Evolutionary conservation across 2,113 vertebrate genomes (phyloP).

Genomic region (Ptilorrhoa leucosticta): DNA sequence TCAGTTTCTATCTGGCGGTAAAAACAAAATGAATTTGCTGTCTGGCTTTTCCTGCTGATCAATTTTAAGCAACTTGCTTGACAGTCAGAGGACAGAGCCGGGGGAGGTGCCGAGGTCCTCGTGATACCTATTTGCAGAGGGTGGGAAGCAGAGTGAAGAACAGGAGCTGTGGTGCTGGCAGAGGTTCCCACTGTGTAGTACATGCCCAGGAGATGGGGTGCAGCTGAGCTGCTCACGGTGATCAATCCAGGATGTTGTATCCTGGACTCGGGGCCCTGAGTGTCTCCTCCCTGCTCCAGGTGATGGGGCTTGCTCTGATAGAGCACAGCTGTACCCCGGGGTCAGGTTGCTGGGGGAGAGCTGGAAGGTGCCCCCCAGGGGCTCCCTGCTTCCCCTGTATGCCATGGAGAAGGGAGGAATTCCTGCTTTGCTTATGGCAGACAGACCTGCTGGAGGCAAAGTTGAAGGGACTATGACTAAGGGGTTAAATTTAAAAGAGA

Average conservation of each 20-base stretch:
- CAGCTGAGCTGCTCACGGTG: not conserved
- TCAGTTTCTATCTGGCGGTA: not conserved
- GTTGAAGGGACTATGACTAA: not conserved
- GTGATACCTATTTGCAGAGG: not conserved
- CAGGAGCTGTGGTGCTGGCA: not conserved
- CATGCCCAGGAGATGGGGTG: not conserved
- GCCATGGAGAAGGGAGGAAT: not conserved
- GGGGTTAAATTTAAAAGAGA: not conserved
- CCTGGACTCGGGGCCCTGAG: accelerated
- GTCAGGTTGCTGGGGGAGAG: not conserved
- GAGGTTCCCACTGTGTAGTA: not conserved
- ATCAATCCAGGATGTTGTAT: not conserved
- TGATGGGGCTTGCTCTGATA: not conserved
- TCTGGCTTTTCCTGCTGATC: not conserved
- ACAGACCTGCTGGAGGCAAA: not conserved
- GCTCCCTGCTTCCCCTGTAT: not conserved
- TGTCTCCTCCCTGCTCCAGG: not conserved
- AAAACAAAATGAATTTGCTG: not conserved
- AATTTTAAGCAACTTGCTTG: not conserved
- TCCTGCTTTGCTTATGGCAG: not conserved
- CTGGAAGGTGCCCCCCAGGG: not conserved
- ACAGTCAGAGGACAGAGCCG: not conserved
- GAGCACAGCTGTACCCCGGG: not conserved
- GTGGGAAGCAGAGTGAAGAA: not conserved
- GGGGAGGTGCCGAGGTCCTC: not conserved